A percentile compares a stretch with the other conserved stretches of the same genome.
Evolutionary conservation across 2,797 vertebrate species (phyloP).

Genomic region (Gephyroberyx darwinii): DNA sequence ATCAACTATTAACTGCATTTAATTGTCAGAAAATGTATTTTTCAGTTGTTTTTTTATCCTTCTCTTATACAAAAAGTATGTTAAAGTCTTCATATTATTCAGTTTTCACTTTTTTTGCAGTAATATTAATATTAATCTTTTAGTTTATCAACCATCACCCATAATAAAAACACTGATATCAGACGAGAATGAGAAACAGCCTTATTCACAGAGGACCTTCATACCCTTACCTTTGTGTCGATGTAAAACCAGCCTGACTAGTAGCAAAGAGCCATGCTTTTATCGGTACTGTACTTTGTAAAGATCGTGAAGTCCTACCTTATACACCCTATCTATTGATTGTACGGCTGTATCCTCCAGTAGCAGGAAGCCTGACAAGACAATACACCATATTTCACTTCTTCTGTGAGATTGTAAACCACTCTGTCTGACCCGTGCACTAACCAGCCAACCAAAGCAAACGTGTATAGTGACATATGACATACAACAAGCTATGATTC

Average conservation of each 20-base stretch:
- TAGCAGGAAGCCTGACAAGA: slow-evolving; percentile 17
- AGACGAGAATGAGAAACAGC: slow-evolving; percentile 28
- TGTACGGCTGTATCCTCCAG: slow-evolving; percentile 19
- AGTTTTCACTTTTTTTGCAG: slow-evolving; percentile 45
- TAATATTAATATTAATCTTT: slow-evolving; percentile 10
- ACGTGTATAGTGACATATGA: slow-evolving; percentile 47
- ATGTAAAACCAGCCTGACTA: slow-evolving; percentile 71
- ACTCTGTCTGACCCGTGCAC: slow-evolving; percentile 38
- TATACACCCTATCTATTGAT: slow-evolving; percentile 34
- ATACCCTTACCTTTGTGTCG: slow-evolving; percentile 30
- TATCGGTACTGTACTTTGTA: slow-evolving; percentile 62
- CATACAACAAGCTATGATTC: slow-evolving; percentile 38
- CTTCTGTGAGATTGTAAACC: slow-evolving; percentile 11
- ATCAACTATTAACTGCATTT: slow-evolving; percentile 45
- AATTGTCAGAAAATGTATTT: slow-evolving; percentile 52
- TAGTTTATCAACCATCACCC: slow-evolving; percentile 21
- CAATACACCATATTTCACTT: not conserved
- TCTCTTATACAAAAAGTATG: slow-evolving; percentile 55
- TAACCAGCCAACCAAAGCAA: slow-evolving; percentile 70
- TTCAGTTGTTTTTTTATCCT: slow-evolving; percentile 56
- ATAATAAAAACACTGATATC: slow-evolving; percentile 19
- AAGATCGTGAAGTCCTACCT: slow-evolving; percentile 5
- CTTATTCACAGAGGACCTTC: slow-evolving; percentile 25
- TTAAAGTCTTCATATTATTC: slow-evolving; percentile 34
- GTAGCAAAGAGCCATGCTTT: slow-evolving; percentile 62